A percentile compares a stretch with the other conserved stretches of the same genome.
These are phyloP conservation scores for Lepus europaeus DNA, from an alignment of 2,113 vertebrate species.

Conservation along the genomic window DNA sequence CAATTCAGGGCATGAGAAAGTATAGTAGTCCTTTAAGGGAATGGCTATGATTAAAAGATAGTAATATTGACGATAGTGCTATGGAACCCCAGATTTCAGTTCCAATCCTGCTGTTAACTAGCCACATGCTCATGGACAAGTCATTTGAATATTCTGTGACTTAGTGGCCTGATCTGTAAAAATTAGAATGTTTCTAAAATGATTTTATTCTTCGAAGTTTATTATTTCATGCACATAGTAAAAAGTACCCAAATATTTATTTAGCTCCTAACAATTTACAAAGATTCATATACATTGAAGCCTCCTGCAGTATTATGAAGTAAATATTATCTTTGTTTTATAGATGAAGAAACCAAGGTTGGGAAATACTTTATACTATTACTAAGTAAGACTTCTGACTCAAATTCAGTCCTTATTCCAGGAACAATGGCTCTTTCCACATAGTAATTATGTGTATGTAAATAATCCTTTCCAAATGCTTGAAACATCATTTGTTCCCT, in stretches of 20 bases:
- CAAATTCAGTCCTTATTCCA: slow-evolving; percentile 49
- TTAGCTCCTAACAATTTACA: slow-evolving; percentile 48
- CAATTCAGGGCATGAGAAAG: slow-evolving; percentile 21
- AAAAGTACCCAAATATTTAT: slow-evolving; percentile 34
- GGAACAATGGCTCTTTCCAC: slow-evolving; percentile 11
- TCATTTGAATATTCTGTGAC: neutral
- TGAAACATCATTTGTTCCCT: slow-evolving; percentile 59
- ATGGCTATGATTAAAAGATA: neutral
- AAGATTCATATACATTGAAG: neutral
- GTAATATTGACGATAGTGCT: neutral
- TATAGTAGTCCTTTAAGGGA: neutral
- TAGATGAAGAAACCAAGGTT: slow-evolving; percentile 48
- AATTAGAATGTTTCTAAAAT: neutral
- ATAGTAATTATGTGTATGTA: slow-evolving; percentile 55
- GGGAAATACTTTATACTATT: slow-evolving; percentile 42
- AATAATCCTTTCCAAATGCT: slow-evolving; percentile 49
- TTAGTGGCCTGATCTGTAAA: slow-evolving; percentile 18
- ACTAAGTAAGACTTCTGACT: slow-evolving; percentile 57
- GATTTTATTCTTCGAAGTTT: slow-evolving; percentile 4
- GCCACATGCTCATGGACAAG: neutral
- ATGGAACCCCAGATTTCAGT: neutral
- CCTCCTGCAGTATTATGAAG: slow-evolving; percentile 25
- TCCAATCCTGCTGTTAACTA: neutral
- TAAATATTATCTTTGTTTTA: slow-evolving; percentile 57
- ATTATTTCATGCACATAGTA: slow-evolving; percentile 25